These are phyloP conservation scores for Potamilus streckersoni DNA, from an alignment of 1,140 invertebrate genomes.

Conservation along the genomic window DNA sequence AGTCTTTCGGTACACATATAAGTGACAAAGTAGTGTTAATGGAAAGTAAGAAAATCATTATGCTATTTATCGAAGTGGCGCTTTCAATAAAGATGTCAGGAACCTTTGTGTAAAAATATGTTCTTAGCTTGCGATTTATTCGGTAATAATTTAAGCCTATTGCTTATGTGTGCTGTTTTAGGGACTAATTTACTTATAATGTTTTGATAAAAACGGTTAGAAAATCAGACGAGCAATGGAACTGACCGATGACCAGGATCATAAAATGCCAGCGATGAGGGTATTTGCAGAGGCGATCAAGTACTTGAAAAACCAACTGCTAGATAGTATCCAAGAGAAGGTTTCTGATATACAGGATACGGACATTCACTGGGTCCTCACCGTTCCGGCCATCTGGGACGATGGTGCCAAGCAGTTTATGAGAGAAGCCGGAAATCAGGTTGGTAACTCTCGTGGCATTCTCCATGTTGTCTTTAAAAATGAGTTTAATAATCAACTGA, in stretches of 20 bases:
- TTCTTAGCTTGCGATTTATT: no score
- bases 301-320: not conserved
- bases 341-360: not conserved
- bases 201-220: not conserved
- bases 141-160: no score
- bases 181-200: no score
- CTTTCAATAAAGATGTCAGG: no score
- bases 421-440: not conserved
- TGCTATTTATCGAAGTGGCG: no score
- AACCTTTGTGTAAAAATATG: no score
- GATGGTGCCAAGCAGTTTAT: constrained; percentile 4
- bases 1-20: no score
- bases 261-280: not conserved
- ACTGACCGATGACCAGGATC: constrained; percentile 2
- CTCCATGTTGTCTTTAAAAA: no score
- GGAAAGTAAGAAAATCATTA: no score
- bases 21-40: no score
- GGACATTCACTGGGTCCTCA: not conserved
- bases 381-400: not conserved
- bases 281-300: constrained; percentile 7
- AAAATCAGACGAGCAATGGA: not conserved
- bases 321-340: not conserved
- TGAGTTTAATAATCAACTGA: no score
- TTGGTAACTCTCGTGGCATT: not conserved
- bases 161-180: no score